Evolutionary conservation across 2,797 vertebrate genomes (phyloP).

Genomic region (Anguilla pacifica): DNA sequence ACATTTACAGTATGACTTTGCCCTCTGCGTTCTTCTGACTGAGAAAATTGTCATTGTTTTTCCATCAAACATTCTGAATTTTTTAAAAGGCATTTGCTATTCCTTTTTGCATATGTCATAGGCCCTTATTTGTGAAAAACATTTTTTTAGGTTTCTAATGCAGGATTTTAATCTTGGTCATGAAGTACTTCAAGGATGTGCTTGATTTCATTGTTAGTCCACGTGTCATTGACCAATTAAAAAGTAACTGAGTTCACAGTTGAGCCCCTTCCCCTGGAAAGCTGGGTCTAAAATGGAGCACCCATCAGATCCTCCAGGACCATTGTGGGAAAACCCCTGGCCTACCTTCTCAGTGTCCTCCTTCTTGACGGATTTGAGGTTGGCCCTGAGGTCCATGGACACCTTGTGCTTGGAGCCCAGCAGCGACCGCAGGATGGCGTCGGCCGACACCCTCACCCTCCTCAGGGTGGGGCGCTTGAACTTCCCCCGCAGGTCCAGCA

Average conservation of each 20-base stretch:
- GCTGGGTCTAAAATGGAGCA: background rate
- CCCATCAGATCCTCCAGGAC: too few species aligned
- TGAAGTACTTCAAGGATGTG: too few species aligned
- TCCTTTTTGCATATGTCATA: background rate
- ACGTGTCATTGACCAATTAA: background rate
- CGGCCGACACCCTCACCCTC: constrained; percentile 86
- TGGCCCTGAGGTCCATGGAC: constrained; percentile 92
- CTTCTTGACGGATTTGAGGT: constrained; percentile 95
- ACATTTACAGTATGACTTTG: background rate
- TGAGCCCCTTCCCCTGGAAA: background rate
- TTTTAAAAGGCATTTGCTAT: background rate
- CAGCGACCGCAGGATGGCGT: constrained; percentile 90
- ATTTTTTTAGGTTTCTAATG: background rate
- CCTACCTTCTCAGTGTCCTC: constrained; percentile 92
- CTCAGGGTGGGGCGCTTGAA: constrained; percentile 87
- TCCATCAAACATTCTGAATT: background rate
- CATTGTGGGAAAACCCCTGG: background rate
- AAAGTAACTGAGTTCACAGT: background rate
- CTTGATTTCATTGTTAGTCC: background rate
- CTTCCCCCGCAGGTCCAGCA: constrained; percentile 89
- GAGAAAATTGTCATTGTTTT: background rate
- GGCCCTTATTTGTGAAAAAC: background rate
- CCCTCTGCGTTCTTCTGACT: background rate
- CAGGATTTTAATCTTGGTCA: background rate
- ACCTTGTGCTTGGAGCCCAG: constrained; percentile 95